These are phyloP conservation scores for Electrophaes corylata DNA, from an alignment of 2,888 invertebrate genomes.

Conservation along the genomic window DNA sequence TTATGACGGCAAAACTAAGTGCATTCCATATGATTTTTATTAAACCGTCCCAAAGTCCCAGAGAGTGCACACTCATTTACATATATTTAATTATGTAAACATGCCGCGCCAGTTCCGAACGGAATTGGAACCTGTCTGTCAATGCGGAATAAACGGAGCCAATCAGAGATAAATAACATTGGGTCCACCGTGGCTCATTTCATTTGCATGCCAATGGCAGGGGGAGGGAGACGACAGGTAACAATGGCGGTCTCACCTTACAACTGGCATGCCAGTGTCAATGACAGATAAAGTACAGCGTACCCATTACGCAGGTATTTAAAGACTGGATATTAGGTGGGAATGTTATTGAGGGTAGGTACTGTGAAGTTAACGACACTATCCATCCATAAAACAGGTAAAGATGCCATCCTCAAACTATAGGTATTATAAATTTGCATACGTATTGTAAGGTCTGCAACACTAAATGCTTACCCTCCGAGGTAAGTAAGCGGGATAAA, in stretches of 20 bases:
- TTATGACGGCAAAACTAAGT: neutral
- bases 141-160: slow-evolving; percentile 78
- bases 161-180: slow-evolving; percentile 82
- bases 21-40: slow-evolving; percentile 5
- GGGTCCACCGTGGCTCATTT: slow-evolving; percentile 72
- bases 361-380: slow-evolving; percentile 14
- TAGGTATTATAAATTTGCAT: slow-evolving; percentile 23
- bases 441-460: slow-evolving; percentile 20
- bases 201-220: slow-evolving; percentile 80
- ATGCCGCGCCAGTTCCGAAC: slow-evolving; percentile 58
- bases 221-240: slow-evolving; percentile 50
- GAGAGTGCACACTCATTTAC: slow-evolving; percentile 46
- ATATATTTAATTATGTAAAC: slow-evolving; percentile 66
- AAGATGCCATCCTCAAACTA: slow-evolving; percentile 17
- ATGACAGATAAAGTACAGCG: slow-evolving; percentile 38
- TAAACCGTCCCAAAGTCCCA: slow-evolving; percentile 15
- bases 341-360: slow-evolving; percentile 27
- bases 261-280: slow-evolving; percentile 50
- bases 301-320: slow-evolving; percentile 40
- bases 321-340: slow-evolving; percentile 38
- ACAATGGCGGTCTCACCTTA: slow-evolving; percentile 69
- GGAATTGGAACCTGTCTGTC: slow-evolving; percentile 77
- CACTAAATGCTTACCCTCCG: slow-evolving; percentile 15
- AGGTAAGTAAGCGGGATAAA: slow-evolving; percentile 22
- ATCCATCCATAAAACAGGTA: slow-evolving; percentile 13